Evolutionary conservation across 92 coral and sea anemone species (phyloP).

Genomic region (Heliopora coerulea): DNA sequence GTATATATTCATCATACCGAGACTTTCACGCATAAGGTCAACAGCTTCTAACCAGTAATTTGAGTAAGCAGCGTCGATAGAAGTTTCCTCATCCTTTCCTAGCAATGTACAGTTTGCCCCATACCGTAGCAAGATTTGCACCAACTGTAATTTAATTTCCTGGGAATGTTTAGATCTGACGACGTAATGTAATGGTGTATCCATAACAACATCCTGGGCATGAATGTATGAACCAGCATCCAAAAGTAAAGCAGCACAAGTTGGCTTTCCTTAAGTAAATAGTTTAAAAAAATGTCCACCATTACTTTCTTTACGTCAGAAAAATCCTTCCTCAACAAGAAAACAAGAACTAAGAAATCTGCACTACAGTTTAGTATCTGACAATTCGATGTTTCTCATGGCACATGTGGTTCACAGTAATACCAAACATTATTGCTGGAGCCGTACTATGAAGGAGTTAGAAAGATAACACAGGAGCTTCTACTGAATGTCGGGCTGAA

Average conservation of each 20-base stretch:
- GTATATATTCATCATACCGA: constrained; percentile 46
- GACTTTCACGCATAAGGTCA: constrained; percentile 65
- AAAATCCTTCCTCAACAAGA: too few relatives aligned
- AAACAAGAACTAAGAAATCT: too few relatives aligned
- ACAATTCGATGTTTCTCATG: too few relatives aligned
- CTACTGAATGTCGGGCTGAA: too few relatives aligned
- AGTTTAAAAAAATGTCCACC: neutral
- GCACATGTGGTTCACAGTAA: too few relatives aligned
- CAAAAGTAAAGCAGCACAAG: constrained; percentile 60
- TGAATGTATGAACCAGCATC: constrained; percentile 78
- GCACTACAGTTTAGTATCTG: too few relatives aligned
- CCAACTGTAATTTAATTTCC: constrained; percentile 71
- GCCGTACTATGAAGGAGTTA: too few relatives aligned
- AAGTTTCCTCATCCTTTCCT: constrained; percentile 83
- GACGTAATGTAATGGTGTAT: constrained; percentile 82
- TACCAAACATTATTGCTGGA: too few relatives aligned
- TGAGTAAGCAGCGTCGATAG: constrained; percentile 62
- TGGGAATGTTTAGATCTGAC: constrained; percentile 72
- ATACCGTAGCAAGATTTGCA: constrained; percentile 65
- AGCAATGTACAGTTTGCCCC: constrained; percentile 76
- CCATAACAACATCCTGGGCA: constrained; percentile 77
- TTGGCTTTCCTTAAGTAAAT: constrained; percentile 59
- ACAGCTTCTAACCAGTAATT: constrained; percentile 66
- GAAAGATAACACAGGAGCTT: too few relatives aligned
- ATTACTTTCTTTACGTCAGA: too few relatives aligned